These are phyloP conservation scores for Autographa pulchrina DNA, from an alignment of 2,888 invertebrate species.

Conservation along the genomic window DNA sequence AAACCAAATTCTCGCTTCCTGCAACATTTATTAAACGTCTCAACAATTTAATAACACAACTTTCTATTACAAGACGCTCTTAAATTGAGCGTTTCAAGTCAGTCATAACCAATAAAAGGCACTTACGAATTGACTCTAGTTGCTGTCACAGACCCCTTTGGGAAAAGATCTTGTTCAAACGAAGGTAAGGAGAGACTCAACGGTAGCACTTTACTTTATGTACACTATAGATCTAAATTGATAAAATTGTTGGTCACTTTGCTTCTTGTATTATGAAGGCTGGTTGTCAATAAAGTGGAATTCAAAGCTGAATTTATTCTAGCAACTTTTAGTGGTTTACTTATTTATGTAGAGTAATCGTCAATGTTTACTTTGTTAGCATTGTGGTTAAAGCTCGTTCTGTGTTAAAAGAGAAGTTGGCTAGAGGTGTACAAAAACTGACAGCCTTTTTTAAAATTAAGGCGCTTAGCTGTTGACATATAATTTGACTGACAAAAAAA, in stretches of 20 bases:
- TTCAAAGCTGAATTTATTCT: not conserved
- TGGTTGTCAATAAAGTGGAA: not conserved
- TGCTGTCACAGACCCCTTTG: slow-evolving; percentile 5
- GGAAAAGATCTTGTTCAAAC: not conserved
- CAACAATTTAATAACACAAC: not conserved
- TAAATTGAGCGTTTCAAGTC: not conserved
- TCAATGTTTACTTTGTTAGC: too few species aligned
- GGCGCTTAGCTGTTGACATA: too few species aligned
- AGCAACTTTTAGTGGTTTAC: too few species aligned
- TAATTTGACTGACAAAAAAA: too few species aligned
- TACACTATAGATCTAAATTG: not conserved
- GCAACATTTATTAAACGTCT: not conserved
- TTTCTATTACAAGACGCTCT: not conserved
- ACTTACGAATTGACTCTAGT: slow-evolving; percentile 2
- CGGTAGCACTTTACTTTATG: not conserved
- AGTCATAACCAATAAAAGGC: slow-evolving; percentile 7
- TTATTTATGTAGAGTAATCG: too few species aligned
- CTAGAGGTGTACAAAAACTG: too few species aligned
- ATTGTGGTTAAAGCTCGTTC: too few species aligned
- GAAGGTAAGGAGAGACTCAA: not conserved
- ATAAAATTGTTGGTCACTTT: not conserved
- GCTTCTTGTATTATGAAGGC: not conserved
- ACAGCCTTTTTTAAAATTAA: too few species aligned
- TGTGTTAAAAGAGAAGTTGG: too few species aligned
- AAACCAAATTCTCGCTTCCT: too few species aligned